Evolutionary conservation across 92 coral and sea anemone genomes (phyloP).

Genomic region (Parazoanthus darwini): DNA sequence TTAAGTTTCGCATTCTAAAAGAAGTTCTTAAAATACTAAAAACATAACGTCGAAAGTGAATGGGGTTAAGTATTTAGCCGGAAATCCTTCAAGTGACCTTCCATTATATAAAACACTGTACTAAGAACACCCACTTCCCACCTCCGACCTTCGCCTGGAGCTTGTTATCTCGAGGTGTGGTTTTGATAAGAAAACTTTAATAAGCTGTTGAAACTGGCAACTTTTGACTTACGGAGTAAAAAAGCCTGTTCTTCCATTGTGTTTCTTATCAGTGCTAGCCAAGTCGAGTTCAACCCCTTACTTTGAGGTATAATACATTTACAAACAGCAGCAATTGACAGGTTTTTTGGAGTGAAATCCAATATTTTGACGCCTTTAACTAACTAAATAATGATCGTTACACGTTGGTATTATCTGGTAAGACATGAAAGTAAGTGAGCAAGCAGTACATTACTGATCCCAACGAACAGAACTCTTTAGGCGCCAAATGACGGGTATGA

Average conservation of each 20-base stretch:
- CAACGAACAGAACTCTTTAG: background rate
- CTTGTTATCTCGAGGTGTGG: constrained; percentile 1
- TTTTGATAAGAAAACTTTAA: constrained; percentile 7
- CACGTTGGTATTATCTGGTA: background rate
- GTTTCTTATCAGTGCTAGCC: background rate
- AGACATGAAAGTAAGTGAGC: background rate
- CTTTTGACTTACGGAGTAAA: background rate
- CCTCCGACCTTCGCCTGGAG: constrained; percentile 13
- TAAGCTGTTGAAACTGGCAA: constrained; percentile 13
- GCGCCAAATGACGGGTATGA: constrained; percentile 19
- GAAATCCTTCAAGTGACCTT: constrained; percentile 21
- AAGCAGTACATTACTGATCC: background rate
- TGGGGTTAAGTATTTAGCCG: constrained; percentile 36
- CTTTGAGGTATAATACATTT: background rate
- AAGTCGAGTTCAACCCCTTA: background rate
- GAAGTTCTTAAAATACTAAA: background rate
- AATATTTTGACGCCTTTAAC: constrained; percentile 44
- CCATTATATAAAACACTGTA: background rate
- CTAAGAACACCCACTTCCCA: constrained; percentile 6
- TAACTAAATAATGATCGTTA: constrained; percentile 57
- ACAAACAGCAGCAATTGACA: constrained; percentile 34
- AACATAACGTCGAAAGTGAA: background rate
- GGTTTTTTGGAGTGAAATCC: constrained; percentile 23
- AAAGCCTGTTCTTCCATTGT: background rate
- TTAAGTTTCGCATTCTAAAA: background rate